Percentiles rank a stretch among this genome's conserved stretches.
Evolutionary conservation across 2,113 vertebrate species (phyloP).

Genomic region (Alectura lathami): DNA sequence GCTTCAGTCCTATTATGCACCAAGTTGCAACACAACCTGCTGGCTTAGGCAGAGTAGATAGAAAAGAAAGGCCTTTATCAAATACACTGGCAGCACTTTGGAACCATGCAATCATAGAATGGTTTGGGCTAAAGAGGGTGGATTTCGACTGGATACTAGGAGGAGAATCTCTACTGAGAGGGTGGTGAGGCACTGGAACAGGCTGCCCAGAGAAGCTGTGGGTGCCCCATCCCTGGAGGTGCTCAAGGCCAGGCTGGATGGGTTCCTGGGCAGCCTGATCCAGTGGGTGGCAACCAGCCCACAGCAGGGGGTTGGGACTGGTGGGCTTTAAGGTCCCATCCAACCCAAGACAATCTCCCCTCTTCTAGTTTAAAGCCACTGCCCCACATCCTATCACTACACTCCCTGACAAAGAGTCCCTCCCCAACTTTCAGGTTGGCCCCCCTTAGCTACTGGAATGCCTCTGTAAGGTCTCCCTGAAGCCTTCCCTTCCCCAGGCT

Average conservation of each 20-base stretch:
- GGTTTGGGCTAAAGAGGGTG: neutral
- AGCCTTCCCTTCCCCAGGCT: too few species aligned
- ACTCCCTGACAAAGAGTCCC: neutral
- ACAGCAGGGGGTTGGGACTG: neutral
- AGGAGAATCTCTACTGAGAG: too few species aligned
- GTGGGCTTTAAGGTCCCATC: too few species aligned
- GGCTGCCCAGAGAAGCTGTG: too few species aligned
- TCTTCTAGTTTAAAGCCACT: neutral
- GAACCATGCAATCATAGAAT: neutral
- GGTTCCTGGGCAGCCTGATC: neutral
- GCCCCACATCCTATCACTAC: neutral
- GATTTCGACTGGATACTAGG: too few species aligned
- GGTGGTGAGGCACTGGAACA: too few species aligned
- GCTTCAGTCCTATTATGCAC: neutral
- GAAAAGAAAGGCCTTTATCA: neutral
- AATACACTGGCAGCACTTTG: neutral
- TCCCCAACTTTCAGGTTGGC: neutral
- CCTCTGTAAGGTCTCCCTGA: too few species aligned
- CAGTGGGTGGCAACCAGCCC: neutral
- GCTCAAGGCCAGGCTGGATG: neutral
- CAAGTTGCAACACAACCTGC: neutral
- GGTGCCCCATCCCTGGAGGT: too few species aligned
- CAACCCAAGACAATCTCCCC: neutral
- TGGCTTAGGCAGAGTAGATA: neutral
- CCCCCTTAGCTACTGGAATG: too few species aligned